Evolutionary conservation across 2,797 vertebrate genomes (phyloP), one percentile per base, ranked within the genome.

Genomic region (Pseudomugil tenellus): DNA sequence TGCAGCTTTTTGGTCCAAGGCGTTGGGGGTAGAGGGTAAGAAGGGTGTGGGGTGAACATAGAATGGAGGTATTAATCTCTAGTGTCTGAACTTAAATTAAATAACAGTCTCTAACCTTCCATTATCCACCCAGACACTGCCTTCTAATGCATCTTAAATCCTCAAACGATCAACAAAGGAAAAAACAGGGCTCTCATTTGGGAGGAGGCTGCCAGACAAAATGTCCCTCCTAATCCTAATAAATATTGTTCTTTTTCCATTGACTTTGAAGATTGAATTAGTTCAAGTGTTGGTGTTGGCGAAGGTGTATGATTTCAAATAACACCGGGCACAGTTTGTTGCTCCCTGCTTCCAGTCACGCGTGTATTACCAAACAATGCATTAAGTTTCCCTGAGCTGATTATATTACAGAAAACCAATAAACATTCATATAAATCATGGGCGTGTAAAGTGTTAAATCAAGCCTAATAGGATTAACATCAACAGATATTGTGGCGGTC

Each of bases 321-420:
- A 94, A 94, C 93, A 93, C 86, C 77, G 78, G 89, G 92, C 91
- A 89, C 91, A 93, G 92, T 93, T 93, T 93, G 93, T 92, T 93
- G 89, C 90, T 90, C 91, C 88, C 90, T 92, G 91, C 91, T 94
- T 94, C 92, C 92, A 94, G 92, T 94, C 92, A 93, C 87, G 90
- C 92, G 88, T 92, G 92, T 94, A 95, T 95, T 94, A 94, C 93
- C 93, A 95, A 94, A 94, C 93, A 95, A 95, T 95, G 93, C 94
- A 95, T 95, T 95, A 95, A 93, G 94, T 94, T 94, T 94, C 93
- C 93, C 92, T 84, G 81, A 92, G 92, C 93, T 95, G 94, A 95
- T 95, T 95, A 92, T 93, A 94, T 95, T 95, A 94, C 93, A 94
- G 93, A 95, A 95, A 95, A 94, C 93, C 93, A 95, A 95, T 95